A percentile compares a stretch with the other conserved stretches of the same genome.
phyloP scores from a whole-genome alignment of 2,797 vertebrate genomes.

The Sylvia borin region DNA sequence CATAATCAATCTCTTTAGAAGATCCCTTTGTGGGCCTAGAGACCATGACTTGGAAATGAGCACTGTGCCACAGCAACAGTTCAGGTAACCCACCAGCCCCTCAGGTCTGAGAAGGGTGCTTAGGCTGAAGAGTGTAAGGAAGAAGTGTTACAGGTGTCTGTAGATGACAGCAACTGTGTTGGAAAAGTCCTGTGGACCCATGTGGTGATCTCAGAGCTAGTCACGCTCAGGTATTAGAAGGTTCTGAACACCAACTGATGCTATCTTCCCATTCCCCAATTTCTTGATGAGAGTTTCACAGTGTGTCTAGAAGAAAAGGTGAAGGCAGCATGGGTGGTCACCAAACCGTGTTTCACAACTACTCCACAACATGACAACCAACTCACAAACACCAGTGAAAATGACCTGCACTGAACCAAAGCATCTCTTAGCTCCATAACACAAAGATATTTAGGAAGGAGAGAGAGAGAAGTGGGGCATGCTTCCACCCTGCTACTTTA shows the following conservation, averaged over 20 bases:
- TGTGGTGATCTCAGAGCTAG: neutral
- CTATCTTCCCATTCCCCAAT: neutral
- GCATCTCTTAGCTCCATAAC: neutral
- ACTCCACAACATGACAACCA: neutral
- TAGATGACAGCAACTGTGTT: neutral
- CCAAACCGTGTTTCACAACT: rapidly evolving
- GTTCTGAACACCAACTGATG: neutral
- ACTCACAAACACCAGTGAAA: neutral
- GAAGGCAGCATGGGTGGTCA: neutral
- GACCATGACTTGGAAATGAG: neutral
- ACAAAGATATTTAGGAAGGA: neutral
- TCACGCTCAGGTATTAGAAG: neutral
- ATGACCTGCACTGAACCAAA: neutral
- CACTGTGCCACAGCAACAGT: neutral
- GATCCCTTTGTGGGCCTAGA: neutral
- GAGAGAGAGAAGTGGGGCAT: neutral
- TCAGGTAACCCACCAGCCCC: neutral
- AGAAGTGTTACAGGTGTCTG: neutral
- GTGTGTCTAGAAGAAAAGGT: neutral
- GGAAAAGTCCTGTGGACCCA: neutral
- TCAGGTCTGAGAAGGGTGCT: neutral
- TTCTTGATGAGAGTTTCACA: neutral
- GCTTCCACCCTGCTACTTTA: neutral
- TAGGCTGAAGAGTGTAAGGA: neutral
- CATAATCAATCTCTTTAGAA: neutral